Evolutionary conservation across 1,140 invertebrate species (phyloP), one percentile per base, ranked within the genome.

Genomic region (Tetramorium alpestre): DNA sequence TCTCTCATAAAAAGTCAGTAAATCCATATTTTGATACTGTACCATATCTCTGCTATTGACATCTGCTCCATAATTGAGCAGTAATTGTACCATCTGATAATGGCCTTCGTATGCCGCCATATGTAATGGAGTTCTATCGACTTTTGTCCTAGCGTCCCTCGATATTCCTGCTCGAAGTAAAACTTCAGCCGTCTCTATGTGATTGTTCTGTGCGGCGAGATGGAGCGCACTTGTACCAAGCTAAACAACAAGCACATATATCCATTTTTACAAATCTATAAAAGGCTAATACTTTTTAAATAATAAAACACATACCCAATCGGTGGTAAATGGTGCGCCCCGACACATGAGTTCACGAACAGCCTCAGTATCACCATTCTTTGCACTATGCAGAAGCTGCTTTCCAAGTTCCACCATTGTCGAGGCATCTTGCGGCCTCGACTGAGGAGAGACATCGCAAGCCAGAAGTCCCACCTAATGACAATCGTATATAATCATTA

Each of bases 271-370:
- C 70, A 44, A 62, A 85, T 60, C 49, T 33, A 64, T n/a, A 80
- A 58, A 5, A n/a, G 22, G 18, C 25, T 16, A 41, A 56, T 7
- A 54, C 6, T 38, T 16, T 13, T 28, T n/a, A 62, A n/a, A 62
- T n/a, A 2, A 72, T 54, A 11, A 77, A 85, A 64, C 64, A 91
- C 92, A 94, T 96, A 98, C 98, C 98, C 98, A 99, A 94, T 99
- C 98, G 22, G 98, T 98, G 0, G 98, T 98, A 91, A 99, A 99
- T 2, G 98, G 98, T 47, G 98, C 98, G 65, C 98, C 98, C 95
- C 97, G 97, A 28, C 96, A 96, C 96, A 99, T 97, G 18, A 99
- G 96, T n/a, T 97, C 96, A 85, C 97, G 95, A 1, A 99, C 98
- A 88, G 97, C 96, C 65, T 97, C 96, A 2, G 97, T 97, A 93